Conservation (phyloP, 1,140 invertebrate genomes). For the Oncopeltus fasciatus region DNA sequence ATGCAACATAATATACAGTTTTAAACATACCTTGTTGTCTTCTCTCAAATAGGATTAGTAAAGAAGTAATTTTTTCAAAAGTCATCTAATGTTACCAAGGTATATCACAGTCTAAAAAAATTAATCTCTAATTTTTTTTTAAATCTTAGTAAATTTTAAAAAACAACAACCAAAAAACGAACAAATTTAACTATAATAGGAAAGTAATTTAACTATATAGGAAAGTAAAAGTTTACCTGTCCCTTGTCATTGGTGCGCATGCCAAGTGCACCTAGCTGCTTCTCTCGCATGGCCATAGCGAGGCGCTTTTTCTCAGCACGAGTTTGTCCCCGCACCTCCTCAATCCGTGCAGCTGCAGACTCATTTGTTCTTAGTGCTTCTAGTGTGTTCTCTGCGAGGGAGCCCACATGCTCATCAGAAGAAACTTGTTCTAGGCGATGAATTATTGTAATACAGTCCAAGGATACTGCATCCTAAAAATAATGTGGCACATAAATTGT, state of each 20-base stretch:
- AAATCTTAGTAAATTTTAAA: too few relatives aligned
- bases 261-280: constrained; percentile 84
- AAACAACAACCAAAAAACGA: too few relatives aligned
- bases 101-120: too few relatives aligned
- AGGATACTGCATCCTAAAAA: constrained; percentile 55
- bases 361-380: constrained; percentile 77
- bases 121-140: too few relatives aligned
- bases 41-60: too few relatives aligned
- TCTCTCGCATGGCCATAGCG: constrained; percentile 94
- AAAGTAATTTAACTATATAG: too few relatives aligned
- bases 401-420: constrained; percentile 92
- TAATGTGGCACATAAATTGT: constrained; percentile 4
- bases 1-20: too few relatives aligned
- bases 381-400: constrained; percentile 87
- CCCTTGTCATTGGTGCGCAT: constrained; percentile 92
- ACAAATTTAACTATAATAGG: too few relatives aligned
- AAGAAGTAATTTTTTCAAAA: too few relatives aligned
- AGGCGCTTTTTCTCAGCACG: constrained; percentile 86
- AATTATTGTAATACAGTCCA: constrained; percentile 78
- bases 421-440: constrained; percentile 94
- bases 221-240: too few relatives aligned
- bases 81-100: too few relatives aligned
- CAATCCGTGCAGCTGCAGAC: constrained; percentile 66
- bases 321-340: constrained; percentile 83
- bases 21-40: too few relatives aligned